These are phyloP conservation scores for Neofelis nebulosa DNA, from an alignment of 2,113 vertebrate species.

Conservation along the genomic window DNA sequence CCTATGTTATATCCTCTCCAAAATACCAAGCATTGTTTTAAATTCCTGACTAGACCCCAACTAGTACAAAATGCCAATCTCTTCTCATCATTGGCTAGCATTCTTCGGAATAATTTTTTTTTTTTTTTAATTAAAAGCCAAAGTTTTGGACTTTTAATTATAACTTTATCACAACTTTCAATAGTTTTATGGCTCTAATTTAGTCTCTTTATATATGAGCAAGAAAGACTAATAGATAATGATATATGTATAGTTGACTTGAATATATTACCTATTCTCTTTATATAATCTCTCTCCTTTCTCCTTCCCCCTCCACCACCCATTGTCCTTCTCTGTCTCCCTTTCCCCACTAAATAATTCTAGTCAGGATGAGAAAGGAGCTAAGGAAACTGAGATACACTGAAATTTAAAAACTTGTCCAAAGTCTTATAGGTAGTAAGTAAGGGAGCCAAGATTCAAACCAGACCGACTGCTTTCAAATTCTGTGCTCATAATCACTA, in stretches of 20 bases:
- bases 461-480: not conserved
- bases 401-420: not conserved
- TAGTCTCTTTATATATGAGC: not conserved
- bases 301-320: not conserved
- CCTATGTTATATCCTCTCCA: not conserved
- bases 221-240: not conserved
- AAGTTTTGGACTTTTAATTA: not conserved
- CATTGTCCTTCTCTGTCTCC: not conserved
- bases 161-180: slow-evolving; percentile 11
- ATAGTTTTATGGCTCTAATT: not conserved
- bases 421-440: not conserved
- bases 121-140: not conserved
- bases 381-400: not conserved
- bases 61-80: not conserved
- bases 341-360: not conserved
- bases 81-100: not conserved
- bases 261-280: not conserved
- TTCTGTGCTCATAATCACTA: not conserved
- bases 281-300: not conserved
- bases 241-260: not conserved
- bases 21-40: slow-evolving; percentile 22
- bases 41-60: not conserved
- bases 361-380: not conserved
- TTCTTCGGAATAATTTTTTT: not conserved
- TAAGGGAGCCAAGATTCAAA: not conserved